These are phyloP conservation scores for Prionailurus viverrinus DNA, from an alignment of 2,113 vertebrate species.

Conservation along the genomic window DNA sequence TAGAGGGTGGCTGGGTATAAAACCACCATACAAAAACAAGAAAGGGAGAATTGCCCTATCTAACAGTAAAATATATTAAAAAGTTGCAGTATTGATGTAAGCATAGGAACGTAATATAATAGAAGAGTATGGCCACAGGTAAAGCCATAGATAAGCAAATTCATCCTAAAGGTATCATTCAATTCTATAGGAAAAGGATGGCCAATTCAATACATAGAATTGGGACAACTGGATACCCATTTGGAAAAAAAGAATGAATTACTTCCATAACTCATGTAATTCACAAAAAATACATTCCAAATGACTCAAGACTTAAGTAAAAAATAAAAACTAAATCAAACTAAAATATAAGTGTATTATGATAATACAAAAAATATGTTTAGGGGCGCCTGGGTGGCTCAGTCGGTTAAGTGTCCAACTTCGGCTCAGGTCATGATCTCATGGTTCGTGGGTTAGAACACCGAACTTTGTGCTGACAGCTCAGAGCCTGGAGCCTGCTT, in stretches of 20 bases:
- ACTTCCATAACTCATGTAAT: constrained; percentile 12
- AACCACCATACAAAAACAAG: background rate
- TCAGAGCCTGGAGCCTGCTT: no score
- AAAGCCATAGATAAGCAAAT: background rate
- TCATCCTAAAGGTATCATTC: background rate
- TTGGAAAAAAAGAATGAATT: constrained; percentile 10
- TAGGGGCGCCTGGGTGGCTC: background rate
- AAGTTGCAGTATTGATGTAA: background rate
- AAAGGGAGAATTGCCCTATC: background rate
- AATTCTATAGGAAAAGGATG: background rate
- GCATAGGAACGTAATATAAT: background rate
- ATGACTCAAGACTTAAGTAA: constrained; percentile 17
- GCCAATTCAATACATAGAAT: background rate
- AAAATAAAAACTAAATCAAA: constrained; percentile 1
- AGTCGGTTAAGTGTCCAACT: no score
- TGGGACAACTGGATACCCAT: background rate
- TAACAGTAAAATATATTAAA: background rate
- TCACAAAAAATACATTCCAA: constrained; percentile 40
- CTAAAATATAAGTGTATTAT: constrained; percentile 36
- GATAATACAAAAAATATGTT: background rate
- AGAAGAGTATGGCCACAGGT: background rate
- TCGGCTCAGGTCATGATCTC: no score
- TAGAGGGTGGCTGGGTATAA: background rate
- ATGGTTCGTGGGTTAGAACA: no score
- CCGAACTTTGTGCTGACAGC: no score